These are phyloP conservation scores for Neotoxoptera formosana DNA, from an alignment of 1,140 invertebrate genomes.

Conservation along the genomic window DNA sequence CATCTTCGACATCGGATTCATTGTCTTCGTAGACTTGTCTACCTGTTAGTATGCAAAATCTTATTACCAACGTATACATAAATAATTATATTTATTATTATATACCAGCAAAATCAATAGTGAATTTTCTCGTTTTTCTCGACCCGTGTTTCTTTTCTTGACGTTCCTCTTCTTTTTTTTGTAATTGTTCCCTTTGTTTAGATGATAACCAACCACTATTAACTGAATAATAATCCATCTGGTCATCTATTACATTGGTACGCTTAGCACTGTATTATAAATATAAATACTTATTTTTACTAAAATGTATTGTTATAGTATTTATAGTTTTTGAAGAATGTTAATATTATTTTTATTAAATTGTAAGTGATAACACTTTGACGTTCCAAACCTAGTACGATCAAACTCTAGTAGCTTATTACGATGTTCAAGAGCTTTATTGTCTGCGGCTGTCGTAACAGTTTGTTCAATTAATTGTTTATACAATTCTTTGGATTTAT, in stretches of 20 bases:
- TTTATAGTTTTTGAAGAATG: too few relatives aligned
- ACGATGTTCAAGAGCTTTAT: slow-evolving; percentile 80
- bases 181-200: slow-evolving; percentile 73
- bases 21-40: slow-evolving; percentile 48
- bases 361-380: not conserved
- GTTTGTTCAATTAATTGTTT: slow-evolving; percentile 65
- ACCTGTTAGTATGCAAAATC: not conserved
- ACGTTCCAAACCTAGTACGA: slow-evolving; percentile 71
- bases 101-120: slow-evolving; percentile 84
- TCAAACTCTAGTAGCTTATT: slow-evolving; percentile 89
- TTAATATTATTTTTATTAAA: not conserved
- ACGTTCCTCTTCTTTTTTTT: slow-evolving; percentile 75
- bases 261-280: slow-evolving; percentile 72
- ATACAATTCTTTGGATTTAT: slow-evolving; percentile 75
- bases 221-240: slow-evolving; percentile 89
- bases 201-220: slow-evolving; percentile 83
- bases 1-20: not conserved
- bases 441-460: slow-evolving; percentile 64
- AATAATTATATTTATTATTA: not conserved
- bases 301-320: too few relatives aligned
- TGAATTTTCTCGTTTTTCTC: slow-evolving; percentile 73
- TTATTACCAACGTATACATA: not conserved
- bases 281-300: not conserved
- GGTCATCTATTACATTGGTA: slow-evolving; percentile 93
- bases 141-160: slow-evolving; percentile 73